Percentiles rank a stretch among this genome's conserved stretches.
These are phyloP conservation scores for Rhyacichthys aspro DNA, from an alignment of 2,797 vertebrate species.

Conservation along the genomic window DNA sequence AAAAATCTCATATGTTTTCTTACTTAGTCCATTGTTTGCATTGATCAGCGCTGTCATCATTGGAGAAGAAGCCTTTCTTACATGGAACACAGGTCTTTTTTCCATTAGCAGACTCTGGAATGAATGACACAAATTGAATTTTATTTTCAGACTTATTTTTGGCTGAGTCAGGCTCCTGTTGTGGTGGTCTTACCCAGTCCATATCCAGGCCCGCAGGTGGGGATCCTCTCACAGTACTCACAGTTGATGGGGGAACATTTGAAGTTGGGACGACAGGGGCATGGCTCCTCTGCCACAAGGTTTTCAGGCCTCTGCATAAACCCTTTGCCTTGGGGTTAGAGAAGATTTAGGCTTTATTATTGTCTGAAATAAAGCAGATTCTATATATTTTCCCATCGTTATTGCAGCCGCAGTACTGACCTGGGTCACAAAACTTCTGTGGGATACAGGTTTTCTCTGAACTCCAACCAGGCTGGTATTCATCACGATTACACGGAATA, in stretches of 20 bases:
- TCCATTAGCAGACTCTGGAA: conserved; percentile 57
- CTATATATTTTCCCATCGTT: background rate
- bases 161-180: background rate
- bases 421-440: conserved; percentile 89
- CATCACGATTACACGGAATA: conserved; percentile 77
- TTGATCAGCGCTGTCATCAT: conserved; percentile 66
- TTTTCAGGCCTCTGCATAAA: conserved; percentile 83
- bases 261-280: conserved; percentile 82
- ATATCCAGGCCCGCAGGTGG: conserved; percentile 79
- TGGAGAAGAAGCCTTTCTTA: conserved; percentile 86
- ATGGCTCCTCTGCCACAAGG: conserved; percentile 77
- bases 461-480: conserved; percentile 90
- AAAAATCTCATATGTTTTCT: conserved; percentile 52
- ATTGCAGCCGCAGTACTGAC: conserved; percentile 73
- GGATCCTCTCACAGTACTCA: conserved; percentile 87
- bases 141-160: background rate
- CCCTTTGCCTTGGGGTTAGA: conserved; percentile 81
- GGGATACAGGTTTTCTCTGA: conserved; percentile 79
- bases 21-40: conserved; percentile 94
- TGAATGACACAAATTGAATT: background rate
- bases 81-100: conserved; percentile 76
- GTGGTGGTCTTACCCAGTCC: conserved; percentile 76
- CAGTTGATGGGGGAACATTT: conserved; percentile 88
- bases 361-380: background rate
- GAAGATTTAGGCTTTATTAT: background rate